phyloP scores from a whole-genome alignment of 1,140 invertebrate species.

The Papilio glaucus region DNA sequence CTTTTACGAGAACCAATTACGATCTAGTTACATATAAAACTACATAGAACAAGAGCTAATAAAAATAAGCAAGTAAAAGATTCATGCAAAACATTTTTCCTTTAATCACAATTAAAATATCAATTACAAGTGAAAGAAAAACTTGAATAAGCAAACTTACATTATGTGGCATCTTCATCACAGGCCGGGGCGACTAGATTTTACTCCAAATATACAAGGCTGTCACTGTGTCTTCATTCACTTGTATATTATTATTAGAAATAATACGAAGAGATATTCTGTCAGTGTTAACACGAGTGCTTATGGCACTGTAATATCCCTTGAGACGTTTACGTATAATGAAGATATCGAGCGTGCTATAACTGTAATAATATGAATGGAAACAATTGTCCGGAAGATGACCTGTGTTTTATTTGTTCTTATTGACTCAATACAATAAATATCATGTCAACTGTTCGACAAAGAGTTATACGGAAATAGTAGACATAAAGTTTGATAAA shows the following conservation, averaged over 20 bases:
- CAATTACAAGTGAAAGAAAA: neutral
- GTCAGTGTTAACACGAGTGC: neutral
- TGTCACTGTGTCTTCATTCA: neutral
- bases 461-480: neutral
- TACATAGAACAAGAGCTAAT: too few relatives aligned
- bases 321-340: neutral
- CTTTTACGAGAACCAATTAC: too few relatives aligned
- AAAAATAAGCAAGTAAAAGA: too few relatives aligned
- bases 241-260: neutral
- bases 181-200: neutral
- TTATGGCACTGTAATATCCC: neutral
- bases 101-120: too few relatives aligned
- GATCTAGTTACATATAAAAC: too few relatives aligned
- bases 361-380: neutral
- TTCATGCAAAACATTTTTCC: too few relatives aligned
- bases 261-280: neutral
- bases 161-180: neutral
- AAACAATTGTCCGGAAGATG: constrained; percentile 3
- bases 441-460: neutral
- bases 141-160: neutral
- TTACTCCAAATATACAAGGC: neutral
- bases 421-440: constrained; percentile 10
- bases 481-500: neutral
- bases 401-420: neutral
- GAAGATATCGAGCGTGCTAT: neutral